Conservation (phyloP, 2,888 invertebrate genomes). For the Hypercompe scribonia region DNA sequence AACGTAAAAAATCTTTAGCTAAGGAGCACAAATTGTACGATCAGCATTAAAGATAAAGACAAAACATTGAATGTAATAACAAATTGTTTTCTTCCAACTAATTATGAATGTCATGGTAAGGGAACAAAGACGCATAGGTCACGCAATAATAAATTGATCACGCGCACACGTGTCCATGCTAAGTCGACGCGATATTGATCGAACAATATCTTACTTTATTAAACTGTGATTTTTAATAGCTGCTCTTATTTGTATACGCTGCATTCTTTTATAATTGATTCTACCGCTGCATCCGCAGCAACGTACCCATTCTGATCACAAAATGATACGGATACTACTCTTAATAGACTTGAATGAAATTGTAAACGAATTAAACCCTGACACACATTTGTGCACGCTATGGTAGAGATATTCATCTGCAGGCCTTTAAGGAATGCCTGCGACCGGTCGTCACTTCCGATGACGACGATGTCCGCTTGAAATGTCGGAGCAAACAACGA, state of each 20-base stretch:
- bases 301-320: slow-evolving; percentile 28
- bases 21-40: slow-evolving; percentile 39
- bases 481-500: slow-evolving; percentile 45
- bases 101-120: slow-evolving; percentile 74
- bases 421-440: slow-evolving; percentile 75
- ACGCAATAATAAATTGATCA: slow-evolving; percentile 74
- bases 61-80: slow-evolving; percentile 32
- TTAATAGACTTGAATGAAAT: slow-evolving; percentile 43
- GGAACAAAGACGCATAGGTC: slow-evolving; percentile 72
- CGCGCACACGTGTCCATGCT: slow-evolving; percentile 58
- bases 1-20: slow-evolving; percentile 59
- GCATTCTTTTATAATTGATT: slow-evolving; percentile 42
- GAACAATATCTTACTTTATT: slow-evolving; percentile 38
- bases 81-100: slow-evolving; percentile 58
- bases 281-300: slow-evolving; percentile 32
- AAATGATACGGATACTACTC: slow-evolving; percentile 42
- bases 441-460: slow-evolving; percentile 78
- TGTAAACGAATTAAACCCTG: slow-evolving; percentile 47
- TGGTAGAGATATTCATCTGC: slow-evolving; percentile 56
- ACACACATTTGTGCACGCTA: slow-evolving; percentile 54
- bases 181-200: slow-evolving; percentile 42
- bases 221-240: slow-evolving; percentile 41
- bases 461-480: slow-evolving; percentile 46
- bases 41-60: slow-evolving; percentile 31
- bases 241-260: slow-evolving; percentile 33